Evolutionary conservation across 2,797 vertebrate species (phyloP), one percentile per base, ranked within the genome.

Genomic region (Megalops cyprinoides): DNA sequence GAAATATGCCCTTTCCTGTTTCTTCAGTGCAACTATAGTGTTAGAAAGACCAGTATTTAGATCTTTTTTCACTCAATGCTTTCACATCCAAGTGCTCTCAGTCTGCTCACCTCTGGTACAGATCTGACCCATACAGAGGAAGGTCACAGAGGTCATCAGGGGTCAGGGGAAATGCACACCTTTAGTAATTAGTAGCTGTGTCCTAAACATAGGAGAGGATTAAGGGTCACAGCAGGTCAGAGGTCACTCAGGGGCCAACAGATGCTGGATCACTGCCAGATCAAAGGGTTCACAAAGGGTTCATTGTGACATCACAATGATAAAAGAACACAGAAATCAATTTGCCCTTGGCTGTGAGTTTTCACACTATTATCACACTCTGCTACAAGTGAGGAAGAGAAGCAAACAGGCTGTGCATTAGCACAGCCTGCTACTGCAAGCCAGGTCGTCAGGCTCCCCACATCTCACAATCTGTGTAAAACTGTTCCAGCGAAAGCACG

Each of bases 231-330:
- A n/a, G 37, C 3, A 37, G 65, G 34, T 69, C 65, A 69, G 37
- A 69, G 65, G 65, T 69, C 65, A n/a, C 18, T 9, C 65, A 69
- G 65, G 65, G 37, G 65, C 18, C 65, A 69, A 3, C n/a, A 37
- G 34, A 42, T 42, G 14, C 34, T 20, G 65, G 42, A 42, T 18
- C 37, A 69, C 65, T 69, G 65, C 65, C 65, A 69, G 65, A 69
- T 69, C 65, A 69, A 69, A 69, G 65, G 65, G 5, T 23, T 15
- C 9, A 20, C 65, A 69, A 18, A 69, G 42, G 39, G 65, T n/a
- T n/a, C 37, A 69, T 37, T 69, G 65, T 42, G 65, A 69, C 65
- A 69, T 69, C 15, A 69, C n/a, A 42, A 23, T 69, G n/a, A 23
- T 4, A 62, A 42, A 69, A 69, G 37, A 69, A 69, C 10, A 20